Evolutionary conservation across 2,888 invertebrate genomes (phyloP).

Genomic region (Philhelius pedissequus): DNA sequence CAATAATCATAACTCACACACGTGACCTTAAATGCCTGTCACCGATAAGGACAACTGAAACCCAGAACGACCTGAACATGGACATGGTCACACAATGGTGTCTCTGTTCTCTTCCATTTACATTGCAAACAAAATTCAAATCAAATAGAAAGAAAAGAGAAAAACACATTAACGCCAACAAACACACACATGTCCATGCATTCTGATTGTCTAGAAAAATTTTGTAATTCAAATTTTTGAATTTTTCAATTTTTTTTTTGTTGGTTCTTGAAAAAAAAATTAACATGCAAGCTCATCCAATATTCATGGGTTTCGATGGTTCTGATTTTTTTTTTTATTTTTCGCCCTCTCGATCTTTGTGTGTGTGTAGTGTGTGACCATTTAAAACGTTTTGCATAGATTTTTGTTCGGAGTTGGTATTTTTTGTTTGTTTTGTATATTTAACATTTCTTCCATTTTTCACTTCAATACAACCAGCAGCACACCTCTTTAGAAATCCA

Average conservation of each 20-base stretch:
- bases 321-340: background rate
- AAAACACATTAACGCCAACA: conserved; percentile 34
- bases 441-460: background rate
- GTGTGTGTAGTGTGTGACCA: conserved; percentile 24
- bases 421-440: background rate
- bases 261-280: background rate
- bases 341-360: conserved; percentile 7
- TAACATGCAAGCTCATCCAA: conserved; percentile 28
- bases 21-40: conserved; percentile 53
- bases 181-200: conserved; percentile 3
- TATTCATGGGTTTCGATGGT: conserved; percentile 11
- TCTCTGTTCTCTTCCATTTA: background rate
- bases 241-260: conserved; percentile 1
- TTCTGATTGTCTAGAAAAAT: conserved; percentile 14
- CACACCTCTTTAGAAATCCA: background rate
- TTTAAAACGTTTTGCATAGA: conserved; percentile 48
- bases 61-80: conserved; percentile 1
- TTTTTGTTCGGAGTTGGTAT: conserved; percentile 25
- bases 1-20: conserved; percentile 37
- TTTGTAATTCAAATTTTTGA: conserved; percentile 47
- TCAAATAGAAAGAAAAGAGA: conserved; percentile 7
- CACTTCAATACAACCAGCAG: background rate
- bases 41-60: conserved; percentile 29
- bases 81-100: background rate
- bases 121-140: background rate